A percentile compares a stretch with the other conserved stretches of the same genome.
Conservation (phyloP, 2,888 invertebrate species). For the Acleris laterana region DNA sequence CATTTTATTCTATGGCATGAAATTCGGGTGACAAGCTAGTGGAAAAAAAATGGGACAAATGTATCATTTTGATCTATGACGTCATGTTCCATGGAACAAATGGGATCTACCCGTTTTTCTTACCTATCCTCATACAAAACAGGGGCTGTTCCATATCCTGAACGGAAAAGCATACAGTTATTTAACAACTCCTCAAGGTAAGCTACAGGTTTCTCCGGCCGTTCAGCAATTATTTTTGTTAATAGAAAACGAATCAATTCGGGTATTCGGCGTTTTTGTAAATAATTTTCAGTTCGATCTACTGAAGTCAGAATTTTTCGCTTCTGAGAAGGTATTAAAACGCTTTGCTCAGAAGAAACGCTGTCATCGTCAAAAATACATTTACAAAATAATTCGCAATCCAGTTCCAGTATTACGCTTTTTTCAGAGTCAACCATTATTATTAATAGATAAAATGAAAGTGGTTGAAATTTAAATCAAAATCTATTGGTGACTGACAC, state of each 20-base stretch:
- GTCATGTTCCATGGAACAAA: too few relatives aligned
- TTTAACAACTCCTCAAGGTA: constrained; percentile 64
- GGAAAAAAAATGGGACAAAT: too few relatives aligned
- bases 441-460: too few relatives aligned
- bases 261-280: constrained; percentile 70
- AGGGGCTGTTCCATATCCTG: constrained; percentile 67
- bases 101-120: too few relatives aligned
- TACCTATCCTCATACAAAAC: constrained; percentile 70
- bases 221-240: constrained; percentile 62
- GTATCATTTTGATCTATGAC: too few relatives aligned
- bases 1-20: too few relatives aligned
- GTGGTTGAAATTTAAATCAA: too few relatives aligned
- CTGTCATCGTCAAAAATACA: constrained; percentile 51
- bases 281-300: constrained; percentile 65
- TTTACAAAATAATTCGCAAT: constrained; percentile 47
- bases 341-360: constrained; percentile 40
- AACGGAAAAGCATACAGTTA: constrained; percentile 72
- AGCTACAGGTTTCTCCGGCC: constrained; percentile 52
- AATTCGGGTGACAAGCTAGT: too few relatives aligned
- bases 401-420: too few relatives aligned
- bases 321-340: constrained; percentile 56
- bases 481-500: too few relatives aligned
- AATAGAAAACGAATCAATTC: constrained; percentile 69
- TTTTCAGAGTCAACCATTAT: too few relatives aligned
- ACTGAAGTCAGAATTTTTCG: constrained; percentile 56